Conservation (phyloP, 1,140 invertebrate species). For the Marisa cornuarietis region DNA sequence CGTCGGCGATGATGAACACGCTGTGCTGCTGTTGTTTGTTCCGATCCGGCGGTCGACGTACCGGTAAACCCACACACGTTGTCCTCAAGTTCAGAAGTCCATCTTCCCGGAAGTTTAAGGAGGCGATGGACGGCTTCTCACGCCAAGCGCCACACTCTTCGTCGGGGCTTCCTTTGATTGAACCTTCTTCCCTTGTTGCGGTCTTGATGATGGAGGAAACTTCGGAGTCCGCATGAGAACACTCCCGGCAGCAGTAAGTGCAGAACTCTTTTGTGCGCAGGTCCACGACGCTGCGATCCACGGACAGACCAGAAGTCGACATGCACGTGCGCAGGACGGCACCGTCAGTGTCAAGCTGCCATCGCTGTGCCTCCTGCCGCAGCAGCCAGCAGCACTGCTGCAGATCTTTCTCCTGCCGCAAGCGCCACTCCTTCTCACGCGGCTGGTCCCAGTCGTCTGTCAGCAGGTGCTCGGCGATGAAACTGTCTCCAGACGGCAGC, state of each 20-base stretch:
- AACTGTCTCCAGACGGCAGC: constrained; percentile 27
- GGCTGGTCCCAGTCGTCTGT: constrained; percentile 2
- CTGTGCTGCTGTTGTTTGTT: too few relatives aligned
- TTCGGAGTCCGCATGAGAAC: constrained; percentile 42
- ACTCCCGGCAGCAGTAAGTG: constrained; percentile 24
- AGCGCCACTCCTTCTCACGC: constrained; percentile 8
- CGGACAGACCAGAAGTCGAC: constrained; percentile 35
- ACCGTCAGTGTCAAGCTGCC: constrained; percentile 45
- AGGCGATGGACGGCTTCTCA: too few relatives aligned
- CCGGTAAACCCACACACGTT: too few relatives aligned
- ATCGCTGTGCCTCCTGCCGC: constrained; percentile 42
- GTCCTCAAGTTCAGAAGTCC: too few relatives aligned
- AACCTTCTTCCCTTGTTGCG: too few relatives aligned
- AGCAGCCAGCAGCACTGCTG: constrained; percentile 28
- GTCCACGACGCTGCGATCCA: neutral
- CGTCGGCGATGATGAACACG: too few relatives aligned
- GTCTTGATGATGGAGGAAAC: constrained; percentile 20
- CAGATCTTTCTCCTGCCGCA: constrained; percentile 13
- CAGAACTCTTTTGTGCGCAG: neutral
- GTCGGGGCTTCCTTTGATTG: too few relatives aligned
- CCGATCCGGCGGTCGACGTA: too few relatives aligned
- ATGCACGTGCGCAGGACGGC: constrained; percentile 35
- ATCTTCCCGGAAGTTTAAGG: too few relatives aligned
- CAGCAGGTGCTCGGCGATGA: constrained; percentile 29
- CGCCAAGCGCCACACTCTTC: too few relatives aligned